phyloP scores from a whole-genome alignment of 2,797 vertebrate genomes.

The Carapus acus region DNA sequence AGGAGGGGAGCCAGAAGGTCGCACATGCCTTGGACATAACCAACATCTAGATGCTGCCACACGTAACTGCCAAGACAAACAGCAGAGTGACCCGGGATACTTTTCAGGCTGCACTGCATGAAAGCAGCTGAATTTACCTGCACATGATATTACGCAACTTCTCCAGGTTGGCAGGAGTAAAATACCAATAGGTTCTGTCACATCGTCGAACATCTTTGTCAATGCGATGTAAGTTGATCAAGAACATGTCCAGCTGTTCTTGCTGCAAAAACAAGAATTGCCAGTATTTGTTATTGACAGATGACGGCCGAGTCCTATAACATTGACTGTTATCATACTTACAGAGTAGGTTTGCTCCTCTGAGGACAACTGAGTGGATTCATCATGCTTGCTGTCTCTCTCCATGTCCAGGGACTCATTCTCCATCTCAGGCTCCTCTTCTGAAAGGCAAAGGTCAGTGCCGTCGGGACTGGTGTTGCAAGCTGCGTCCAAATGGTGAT shows the following conservation, averaged over 20 bases:
- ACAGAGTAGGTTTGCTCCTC: slow-evolving; percentile 89
- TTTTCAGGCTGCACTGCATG: neutral
- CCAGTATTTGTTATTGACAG: too few relatives aligned
- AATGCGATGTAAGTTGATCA: slow-evolving; percentile 94
- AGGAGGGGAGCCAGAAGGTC: slow-evolving; percentile 95
- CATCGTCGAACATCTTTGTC: slow-evolving; percentile 97
- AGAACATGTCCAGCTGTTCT: slow-evolving; percentile 92
- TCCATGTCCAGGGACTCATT: slow-evolving; percentile 74
- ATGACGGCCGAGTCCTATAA: too few relatives aligned
- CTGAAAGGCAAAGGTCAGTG: slow-evolving; percentile 84
- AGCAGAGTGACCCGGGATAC: neutral
- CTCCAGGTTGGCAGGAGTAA: slow-evolving; percentile 90
- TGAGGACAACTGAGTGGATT: slow-evolving; percentile 73
- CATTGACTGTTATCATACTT: slow-evolving; percentile 58
- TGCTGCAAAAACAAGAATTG: slow-evolving; percentile 67
- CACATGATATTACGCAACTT: slow-evolving; percentile 97
- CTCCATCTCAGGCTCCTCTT: slow-evolving; percentile 90
- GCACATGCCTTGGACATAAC: slow-evolving; percentile 98
- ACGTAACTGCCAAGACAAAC: slow-evolving; percentile 78
- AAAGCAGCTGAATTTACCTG: slow-evolving; percentile 74
- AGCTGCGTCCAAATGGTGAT: slow-evolving; percentile 72
- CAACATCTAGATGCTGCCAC: slow-evolving; percentile 94
- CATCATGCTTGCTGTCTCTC: slow-evolving; percentile 65
- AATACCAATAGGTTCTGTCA: slow-evolving; percentile 95
- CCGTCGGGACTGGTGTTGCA: slow-evolving; percentile 79